These are phyloP conservation scores for Stenoptilia bipunctidactyla DNA, from an alignment of 2,888 invertebrate species.

Conservation along the genomic window DNA sequence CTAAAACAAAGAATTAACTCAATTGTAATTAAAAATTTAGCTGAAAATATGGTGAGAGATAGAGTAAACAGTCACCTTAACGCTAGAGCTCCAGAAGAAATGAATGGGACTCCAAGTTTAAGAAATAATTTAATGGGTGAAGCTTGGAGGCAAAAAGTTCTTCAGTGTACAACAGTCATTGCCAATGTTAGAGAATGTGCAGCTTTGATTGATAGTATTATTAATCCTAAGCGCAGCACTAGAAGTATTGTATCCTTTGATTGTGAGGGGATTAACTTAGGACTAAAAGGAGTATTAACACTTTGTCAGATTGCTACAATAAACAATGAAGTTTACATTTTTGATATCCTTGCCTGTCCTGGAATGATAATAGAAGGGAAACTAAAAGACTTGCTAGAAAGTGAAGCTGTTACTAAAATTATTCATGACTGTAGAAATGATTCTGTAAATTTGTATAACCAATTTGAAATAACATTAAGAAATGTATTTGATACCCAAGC, in stretches of 20 bases:
- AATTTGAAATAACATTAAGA: constrained; percentile 85
- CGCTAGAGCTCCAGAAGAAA: constrained; percentile 50
- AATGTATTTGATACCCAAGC: constrained; percentile 95
- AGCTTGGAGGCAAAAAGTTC: constrained; percentile 84
- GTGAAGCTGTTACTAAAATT: constrained; percentile 86
- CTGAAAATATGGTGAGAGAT: constrained; percentile 81
- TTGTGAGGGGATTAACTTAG: constrained; percentile 94
- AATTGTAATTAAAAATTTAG: constrained; percentile 88
- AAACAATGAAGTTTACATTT: constrained; percentile 86
- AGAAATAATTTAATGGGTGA: constrained; percentile 72
- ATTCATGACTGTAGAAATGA: constrained; percentile 95
- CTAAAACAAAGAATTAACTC: constrained; percentile 90
- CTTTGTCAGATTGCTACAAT: constrained; percentile 88
- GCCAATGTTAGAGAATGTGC: constrained; percentile 84
- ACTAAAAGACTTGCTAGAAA: constrained; percentile 83
- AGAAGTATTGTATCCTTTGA: constrained; percentile 85
- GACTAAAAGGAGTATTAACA: constrained; percentile 89
- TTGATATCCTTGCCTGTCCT: constrained; percentile 89
- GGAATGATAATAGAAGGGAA: constrained; percentile 83
- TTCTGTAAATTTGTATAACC: constrained; percentile 87
- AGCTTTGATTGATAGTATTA: constrained; percentile 80
- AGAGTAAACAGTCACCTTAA: constrained; percentile 61
- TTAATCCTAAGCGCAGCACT: constrained; percentile 66
- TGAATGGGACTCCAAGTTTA: constrained; percentile 50
- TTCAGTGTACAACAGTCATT: constrained; percentile 86